Conservation (phyloP, 2,113 vertebrate genomes). For the Anguilla rostrata region DNA sequence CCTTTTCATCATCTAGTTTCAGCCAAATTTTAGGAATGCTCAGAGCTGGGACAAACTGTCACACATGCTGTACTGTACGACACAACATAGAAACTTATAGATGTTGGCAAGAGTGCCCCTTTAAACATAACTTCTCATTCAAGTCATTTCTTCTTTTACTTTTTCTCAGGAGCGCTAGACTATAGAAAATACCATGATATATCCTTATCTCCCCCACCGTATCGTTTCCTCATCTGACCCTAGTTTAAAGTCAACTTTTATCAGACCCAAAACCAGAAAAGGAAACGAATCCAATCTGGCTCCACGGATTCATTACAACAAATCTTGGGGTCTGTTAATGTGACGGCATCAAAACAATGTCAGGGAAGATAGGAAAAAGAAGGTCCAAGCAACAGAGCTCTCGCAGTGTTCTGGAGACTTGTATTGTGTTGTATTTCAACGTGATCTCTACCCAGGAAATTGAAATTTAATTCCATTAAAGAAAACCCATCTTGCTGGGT, state of each 20-base stretch:
- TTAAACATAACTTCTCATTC: background rate
- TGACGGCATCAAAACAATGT: slow-evolving; percentile 28
- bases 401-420: background rate
- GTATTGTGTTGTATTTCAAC: slow-evolving; percentile 17
- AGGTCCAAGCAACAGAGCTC: slow-evolving; percentile 42
- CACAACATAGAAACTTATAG: background rate
- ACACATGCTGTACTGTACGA: background rate
- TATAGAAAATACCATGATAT: slow-evolving; percentile 14
- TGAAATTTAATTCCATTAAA: slow-evolving; percentile 52
- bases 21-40: background rate
- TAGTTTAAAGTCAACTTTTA: slow-evolving; percentile 46
- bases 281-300: slow-evolving; percentile 51
- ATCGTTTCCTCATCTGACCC: slow-evolving; percentile 29
- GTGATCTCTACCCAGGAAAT: slow-evolving; percentile 35
- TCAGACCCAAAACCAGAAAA: slow-evolving; percentile 31
- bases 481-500: slow-evolving; percentile 32
- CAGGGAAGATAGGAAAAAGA: slow-evolving; percentile 28
- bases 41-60: background rate
- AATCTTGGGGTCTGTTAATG: slow-evolving; percentile 43
- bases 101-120: background rate
- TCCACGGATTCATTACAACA: slow-evolving; percentile 39
- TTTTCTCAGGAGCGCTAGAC: background rate
- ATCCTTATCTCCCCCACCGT: slow-evolving; percentile 16
- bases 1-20: background rate
- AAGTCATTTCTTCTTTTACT: background rate